Evolutionary conservation across 2,888 invertebrate species (phyloP), one percentile per base, ranked within the genome.

Genomic region (Nomada fucata): DNA sequence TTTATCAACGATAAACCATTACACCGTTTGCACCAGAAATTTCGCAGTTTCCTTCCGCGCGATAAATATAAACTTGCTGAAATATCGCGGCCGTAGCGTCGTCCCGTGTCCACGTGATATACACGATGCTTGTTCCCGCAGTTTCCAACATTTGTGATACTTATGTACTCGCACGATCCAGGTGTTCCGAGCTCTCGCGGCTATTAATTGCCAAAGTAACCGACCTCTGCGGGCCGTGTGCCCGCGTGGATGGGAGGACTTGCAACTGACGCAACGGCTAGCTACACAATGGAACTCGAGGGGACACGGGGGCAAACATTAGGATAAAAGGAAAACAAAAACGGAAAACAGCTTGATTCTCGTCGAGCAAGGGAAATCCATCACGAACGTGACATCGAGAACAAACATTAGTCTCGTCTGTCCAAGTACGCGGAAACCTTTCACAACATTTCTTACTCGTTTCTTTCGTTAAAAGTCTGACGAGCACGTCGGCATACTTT

Each of bases 171-270:
- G 15, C 60, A n/a, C 59, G 70, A 65, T 52, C 63, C 80, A 69
- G 59, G 64, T 79, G 73, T 64, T 68, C 53, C 73, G 64, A 64
- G 73, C 47, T 59, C 55, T 4, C 52, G 67, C n/a, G 73, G 73
- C 50, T 69, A 79, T 81, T 81, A 81, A 81, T 81, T 79, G 73
- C 68, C 78, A 67, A 68, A 78, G 63, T 52, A 78, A 72, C 53
- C 73, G 29, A 26, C 64, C 52, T 65, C 53, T 60, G 52, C 64
- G 59, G 69, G 72, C 64, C 44, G 53, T 29, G 59, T 63, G 80
- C 69, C 67, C 36, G 29, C 65, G 55, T 23, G 36, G 65, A 79
- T 65, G 50, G 79, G 36, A 61, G 42, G 42, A 61, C 73, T 78
- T 79, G 79, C 67, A 81, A 69, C 64, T 81, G 80, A 79, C 79